Percentiles rank a stretch among this genome's conserved stretches.
Evolutionary conservation across 2,888 invertebrate species (phyloP).

Genomic region (Ectemnius continuus): DNA sequence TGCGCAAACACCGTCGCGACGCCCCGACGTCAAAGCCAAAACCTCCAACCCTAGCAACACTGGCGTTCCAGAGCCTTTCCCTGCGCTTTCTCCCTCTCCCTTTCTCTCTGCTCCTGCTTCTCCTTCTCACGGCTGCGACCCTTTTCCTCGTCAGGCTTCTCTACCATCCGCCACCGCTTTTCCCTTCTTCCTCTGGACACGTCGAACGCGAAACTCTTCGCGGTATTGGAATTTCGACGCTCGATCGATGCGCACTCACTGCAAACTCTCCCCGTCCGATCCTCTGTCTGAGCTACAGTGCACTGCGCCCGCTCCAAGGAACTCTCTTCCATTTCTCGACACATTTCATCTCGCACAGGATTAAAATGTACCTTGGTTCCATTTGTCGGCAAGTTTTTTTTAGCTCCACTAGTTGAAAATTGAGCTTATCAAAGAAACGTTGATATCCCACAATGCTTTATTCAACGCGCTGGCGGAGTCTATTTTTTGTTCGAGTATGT

Average conservation of each 20-base stretch:
- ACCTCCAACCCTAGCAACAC: conserved; percentile 58
- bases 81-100: neutral
- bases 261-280: too few relatives aligned
- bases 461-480: too few relatives aligned
- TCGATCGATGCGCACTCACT: conserved; percentile 18
- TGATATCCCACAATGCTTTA: too few relatives aligned
- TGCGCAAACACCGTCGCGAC: conserved; percentile 76
- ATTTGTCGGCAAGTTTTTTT: neutral
- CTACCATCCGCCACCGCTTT: conserved; percentile 43
- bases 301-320: too few relatives aligned
- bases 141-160: conserved; percentile 34
- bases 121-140: conserved; percentile 4
- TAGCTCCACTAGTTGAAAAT: neutral
- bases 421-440: too few relatives aligned
- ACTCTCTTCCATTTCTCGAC: too few relatives aligned
- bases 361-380: too few relatives aligned
- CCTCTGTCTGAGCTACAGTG: neutral
- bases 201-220: conserved; percentile 13
- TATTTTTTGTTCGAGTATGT: too few relatives aligned
- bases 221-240: conserved; percentile 61
- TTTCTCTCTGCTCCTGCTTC: too few relatives aligned
- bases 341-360: too few relatives aligned
- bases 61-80: neutral
- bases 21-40: conserved; percentile 75
- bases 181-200: conserved; percentile 41